Evolutionary conservation across 2,113 vertebrate genomes (phyloP).

Genomic region (Oenanthe melanoleuca): DNA sequence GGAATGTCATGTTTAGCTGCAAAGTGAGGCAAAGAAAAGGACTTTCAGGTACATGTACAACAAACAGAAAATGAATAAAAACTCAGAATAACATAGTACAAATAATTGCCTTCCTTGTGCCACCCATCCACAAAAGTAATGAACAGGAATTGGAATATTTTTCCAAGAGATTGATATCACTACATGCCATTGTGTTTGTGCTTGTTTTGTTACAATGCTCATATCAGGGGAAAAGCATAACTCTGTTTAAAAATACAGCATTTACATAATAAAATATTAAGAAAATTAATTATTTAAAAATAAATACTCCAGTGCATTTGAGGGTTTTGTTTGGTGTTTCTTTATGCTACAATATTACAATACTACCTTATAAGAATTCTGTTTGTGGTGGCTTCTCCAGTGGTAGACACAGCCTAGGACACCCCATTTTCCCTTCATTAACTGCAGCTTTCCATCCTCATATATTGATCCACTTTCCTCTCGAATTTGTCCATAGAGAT

Average conservation of each 20-base stretch:
- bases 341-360: not conserved
- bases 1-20: slow-evolving; percentile 98
- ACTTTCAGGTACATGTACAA: not conserved
- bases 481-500: not conserved
- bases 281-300: not conserved
- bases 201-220: not conserved
- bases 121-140: not conserved
- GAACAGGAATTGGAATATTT: not conserved
- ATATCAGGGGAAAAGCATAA: not conserved
- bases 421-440: not conserved
- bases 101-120: not conserved
- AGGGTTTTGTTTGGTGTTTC: rapidly evolving
- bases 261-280: not conserved
- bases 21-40: slow-evolving; percentile 7
- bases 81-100: not conserved
- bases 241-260: not conserved
- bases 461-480: not conserved
- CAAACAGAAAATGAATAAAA: not conserved
- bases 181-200: not conserved
- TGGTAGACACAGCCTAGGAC: not conserved
- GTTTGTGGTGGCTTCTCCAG: not conserved
- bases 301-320: not conserved
- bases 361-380: not conserved
- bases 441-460: not conserved
- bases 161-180: not conserved